Conservation (phyloP, 2,888 invertebrate genomes). For the Andrena minutula region DNA sequence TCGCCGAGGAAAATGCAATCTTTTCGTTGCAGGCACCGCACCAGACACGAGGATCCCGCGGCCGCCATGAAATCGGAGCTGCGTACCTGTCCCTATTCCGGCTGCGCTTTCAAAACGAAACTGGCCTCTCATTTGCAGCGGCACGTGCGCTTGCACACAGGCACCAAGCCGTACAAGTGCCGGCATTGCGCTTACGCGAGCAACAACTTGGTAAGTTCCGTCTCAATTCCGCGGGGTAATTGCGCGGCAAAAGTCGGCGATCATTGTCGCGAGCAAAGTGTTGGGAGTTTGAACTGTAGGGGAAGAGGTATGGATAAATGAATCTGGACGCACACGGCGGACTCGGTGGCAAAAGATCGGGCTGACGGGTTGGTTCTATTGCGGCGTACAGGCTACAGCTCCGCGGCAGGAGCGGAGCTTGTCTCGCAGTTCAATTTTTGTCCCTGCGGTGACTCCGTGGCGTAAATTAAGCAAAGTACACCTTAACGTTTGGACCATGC, state of each 20-base stretch:
- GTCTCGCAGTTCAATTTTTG: conserved; percentile 68
- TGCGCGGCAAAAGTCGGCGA: no score
- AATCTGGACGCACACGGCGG: not conserved
- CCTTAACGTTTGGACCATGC: conserved; percentile 83
- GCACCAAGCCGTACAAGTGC: conserved; percentile 94
- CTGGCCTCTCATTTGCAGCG: conserved; percentile 90
- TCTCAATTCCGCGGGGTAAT: not conserved
- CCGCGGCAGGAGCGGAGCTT: conserved; percentile 31
- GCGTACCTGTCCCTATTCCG: conserved; percentile 78
- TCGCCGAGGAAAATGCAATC: conserved; percentile 1
- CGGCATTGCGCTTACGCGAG: conserved; percentile 93
- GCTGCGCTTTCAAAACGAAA: conserved; percentile 90
- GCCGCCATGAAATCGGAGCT: conserved; percentile 40
- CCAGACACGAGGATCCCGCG: conserved; percentile 69
- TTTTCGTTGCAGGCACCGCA: conserved; percentile 75
- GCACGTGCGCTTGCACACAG: conserved; percentile 92
- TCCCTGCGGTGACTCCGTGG: conserved; percentile 74
- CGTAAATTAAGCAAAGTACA: conserved; percentile 84
- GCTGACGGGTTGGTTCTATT: not conserved
- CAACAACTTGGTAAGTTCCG: conserved; percentile 89
- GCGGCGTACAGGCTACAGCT: not conserved
- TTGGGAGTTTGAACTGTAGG: no score
- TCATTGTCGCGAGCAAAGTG: not conserved
- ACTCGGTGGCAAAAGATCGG: conserved; percentile 3
- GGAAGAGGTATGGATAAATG: no score